Evolutionary conservation across 2,888 invertebrate species (phyloP).

Genomic region (Eupithecia vulgata): DNA sequence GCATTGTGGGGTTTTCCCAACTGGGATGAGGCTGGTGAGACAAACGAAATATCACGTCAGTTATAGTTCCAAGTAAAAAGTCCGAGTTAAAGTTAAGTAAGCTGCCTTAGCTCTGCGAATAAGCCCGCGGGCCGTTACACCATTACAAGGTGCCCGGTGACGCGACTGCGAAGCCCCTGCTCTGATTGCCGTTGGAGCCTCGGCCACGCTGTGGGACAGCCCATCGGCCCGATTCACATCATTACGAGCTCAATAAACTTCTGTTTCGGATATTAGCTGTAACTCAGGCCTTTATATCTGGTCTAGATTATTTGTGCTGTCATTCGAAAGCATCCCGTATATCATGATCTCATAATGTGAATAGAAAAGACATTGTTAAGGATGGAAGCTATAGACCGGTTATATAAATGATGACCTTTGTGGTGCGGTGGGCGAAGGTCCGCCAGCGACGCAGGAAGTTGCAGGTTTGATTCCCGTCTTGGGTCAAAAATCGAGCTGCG

Average conservation of each 20-base stretch:
- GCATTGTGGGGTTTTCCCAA: not conserved
- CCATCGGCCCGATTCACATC: constrained; percentile 31
- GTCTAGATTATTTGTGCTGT: constrained; percentile 2
- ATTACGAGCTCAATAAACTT: constrained; percentile 12
- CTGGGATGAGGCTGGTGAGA: not conserved
- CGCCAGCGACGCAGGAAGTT: too few species aligned
- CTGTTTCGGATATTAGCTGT: constrained; percentile 3
- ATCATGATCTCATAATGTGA: not conserved
- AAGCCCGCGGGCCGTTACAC: constrained; percentile 25
- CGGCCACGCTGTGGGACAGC: constrained; percentile 23
- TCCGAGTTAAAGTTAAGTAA: not conserved
- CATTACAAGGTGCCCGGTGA: constrained; percentile 31
- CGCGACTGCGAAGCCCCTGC: not conserved
- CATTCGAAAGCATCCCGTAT: not conserved
- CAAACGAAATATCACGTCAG: not conserved
- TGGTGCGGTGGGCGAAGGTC: too few species aligned
- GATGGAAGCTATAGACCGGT: not conserved
- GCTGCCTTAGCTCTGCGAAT: not conserved
- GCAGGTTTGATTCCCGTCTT: too few species aligned
- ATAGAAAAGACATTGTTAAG: not conserved
- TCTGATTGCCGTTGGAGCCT: not conserved
- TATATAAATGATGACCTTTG: not conserved
- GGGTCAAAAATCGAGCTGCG: too few species aligned
- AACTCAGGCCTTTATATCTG: constrained; percentile 5
- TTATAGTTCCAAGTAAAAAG: not conserved